These are phyloP conservation scores for Phyllotreta cruciferae DNA, from an alignment of 2,888 invertebrate genomes.

Conservation along the genomic window DNA sequence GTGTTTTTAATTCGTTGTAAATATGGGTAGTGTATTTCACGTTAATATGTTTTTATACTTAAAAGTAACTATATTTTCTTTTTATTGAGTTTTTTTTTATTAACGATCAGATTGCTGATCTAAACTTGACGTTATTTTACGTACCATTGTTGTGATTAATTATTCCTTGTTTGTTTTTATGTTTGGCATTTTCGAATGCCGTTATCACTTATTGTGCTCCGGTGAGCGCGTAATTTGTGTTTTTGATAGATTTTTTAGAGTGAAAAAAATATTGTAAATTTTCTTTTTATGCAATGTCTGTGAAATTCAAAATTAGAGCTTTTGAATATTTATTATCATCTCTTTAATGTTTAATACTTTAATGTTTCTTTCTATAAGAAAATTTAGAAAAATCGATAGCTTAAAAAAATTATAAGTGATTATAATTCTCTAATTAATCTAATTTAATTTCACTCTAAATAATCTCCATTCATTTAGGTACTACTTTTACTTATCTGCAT, in stretches of 20 bases:
- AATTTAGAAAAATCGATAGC: too few species aligned
- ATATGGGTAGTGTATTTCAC: conserved; percentile 56
- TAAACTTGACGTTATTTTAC: conserved; percentile 53
- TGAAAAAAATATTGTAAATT: background rate
- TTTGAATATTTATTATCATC: too few species aligned
- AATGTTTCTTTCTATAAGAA: too few species aligned
- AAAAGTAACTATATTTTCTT: conserved; percentile 52
- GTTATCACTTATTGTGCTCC: conserved; percentile 38
- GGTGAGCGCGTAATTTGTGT: conserved; percentile 25
- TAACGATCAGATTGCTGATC: conserved; percentile 53
- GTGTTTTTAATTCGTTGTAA: conserved; percentile 54
- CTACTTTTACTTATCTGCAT: too few species aligned
- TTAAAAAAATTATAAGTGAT: too few species aligned
- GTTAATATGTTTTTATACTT: conserved; percentile 54
- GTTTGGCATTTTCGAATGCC: conserved; percentile 44
- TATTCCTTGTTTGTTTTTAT: conserved; percentile 50
- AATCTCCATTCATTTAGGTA: too few species aligned
- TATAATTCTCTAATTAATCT: too few species aligned
- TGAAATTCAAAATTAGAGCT: too few species aligned
- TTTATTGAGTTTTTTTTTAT: conserved; percentile 46
- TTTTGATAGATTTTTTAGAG: conserved; percentile 12
- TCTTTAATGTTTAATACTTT: too few species aligned
- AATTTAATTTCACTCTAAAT: too few species aligned
- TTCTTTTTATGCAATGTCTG: background rate
- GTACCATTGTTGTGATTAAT: conserved; percentile 58